Base-by-base conservation (phyloP, 2,888 invertebrate genomes). In the Phrixothrix hirtus region DNA sequence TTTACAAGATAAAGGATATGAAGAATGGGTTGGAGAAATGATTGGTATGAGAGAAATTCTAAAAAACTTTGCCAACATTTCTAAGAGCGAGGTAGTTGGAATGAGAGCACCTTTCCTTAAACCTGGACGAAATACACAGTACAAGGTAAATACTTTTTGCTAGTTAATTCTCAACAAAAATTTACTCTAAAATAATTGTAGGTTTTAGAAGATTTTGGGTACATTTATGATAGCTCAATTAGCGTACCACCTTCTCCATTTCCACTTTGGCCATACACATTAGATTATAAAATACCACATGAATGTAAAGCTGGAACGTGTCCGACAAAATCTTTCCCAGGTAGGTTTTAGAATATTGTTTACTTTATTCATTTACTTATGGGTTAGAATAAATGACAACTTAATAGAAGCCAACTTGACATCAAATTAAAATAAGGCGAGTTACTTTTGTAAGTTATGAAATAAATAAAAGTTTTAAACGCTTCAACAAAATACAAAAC, bases 1-100 rank as follows among this genome's bases (percentile, higher is more conserved):
- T 34, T 79, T 95, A 6, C 91, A 95, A 77, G 90, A 91, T 75
- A 89, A 91, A 74, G 89, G 89, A 44, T 90, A 92, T 74, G 93
- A 94, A 77, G 92, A 92, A 73, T 95, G 94, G 94, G 89, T 88
- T 0, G 91, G 92, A 13, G 94, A 94, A 77, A 92, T 93, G 91
- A 89, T 94, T 64, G 93, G 93, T 38, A 93, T 94, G 93, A 82
- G 92, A 57, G 92, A 92, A 74, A 92, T 94, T 64, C 78, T 94
- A 14, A 82, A 83, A 57, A 84, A 86, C 68, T 92, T 93, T 71
- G 82, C 92, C 6, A 92, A 92, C 74, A 83, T 94, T 54, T 86
- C 90, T 9, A 84, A 84, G 38, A 84, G 84, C 43, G 92, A 93
- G 69, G 84, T 94, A 27, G 88, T 91, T 21, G 94, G 94, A 38